Base-by-base conservation (phyloP, 2,797 vertebrate genomes). In the Sciurus carolinensis region DNA sequence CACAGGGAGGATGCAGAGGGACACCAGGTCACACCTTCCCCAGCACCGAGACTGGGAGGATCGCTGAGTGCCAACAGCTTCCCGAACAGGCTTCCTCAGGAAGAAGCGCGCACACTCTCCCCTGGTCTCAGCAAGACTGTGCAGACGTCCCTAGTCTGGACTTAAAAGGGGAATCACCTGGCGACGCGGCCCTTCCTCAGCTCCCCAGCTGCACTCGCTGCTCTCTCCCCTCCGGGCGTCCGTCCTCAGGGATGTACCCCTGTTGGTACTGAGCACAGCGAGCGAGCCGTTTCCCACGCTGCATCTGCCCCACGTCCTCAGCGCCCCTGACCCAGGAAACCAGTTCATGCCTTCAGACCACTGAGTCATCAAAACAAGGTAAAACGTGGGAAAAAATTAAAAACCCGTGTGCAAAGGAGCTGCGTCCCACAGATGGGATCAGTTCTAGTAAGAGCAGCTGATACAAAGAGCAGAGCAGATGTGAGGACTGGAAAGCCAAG, bases 311-410 rank as follows among this genome's bases (percentile, higher is more conserved):
- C 47, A 26, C 50, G 26, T 59, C 76, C 80, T 89, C 36, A 69
- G 64, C n/a, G 36, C 13, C 85, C n/a, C 91, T 76, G 71, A 73
- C 17, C 71, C 20, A 57, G 66, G 52, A 52, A 83, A 76, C 24
- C 52, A 87, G 76, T 80, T 66, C 76, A 26, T 57, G 50, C n/a
- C 18, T 87, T 79, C 80, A 97, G 93, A 89, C 5, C 9, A 93
- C 44, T n/a, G 7, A 66, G 36, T 39, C 80, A 82, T 50, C 47
- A 82, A 82, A 95, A 54, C 67, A 59, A 42, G 30, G 15, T 36
- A 42, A 94, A 91, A 86, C 7, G 39, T 44, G 26, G 28, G 47
- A 52, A 80, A 52, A 85, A 28, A 20, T 18, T 1, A 54, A 54
- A 54, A 50, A 12, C 0, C 42, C 39, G 39, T 39, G 39, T 39